Evolutionary conservation across 2,113 vertebrate genomes (phyloP).

Genomic region (Crotophaga sulcirostris): DNA sequence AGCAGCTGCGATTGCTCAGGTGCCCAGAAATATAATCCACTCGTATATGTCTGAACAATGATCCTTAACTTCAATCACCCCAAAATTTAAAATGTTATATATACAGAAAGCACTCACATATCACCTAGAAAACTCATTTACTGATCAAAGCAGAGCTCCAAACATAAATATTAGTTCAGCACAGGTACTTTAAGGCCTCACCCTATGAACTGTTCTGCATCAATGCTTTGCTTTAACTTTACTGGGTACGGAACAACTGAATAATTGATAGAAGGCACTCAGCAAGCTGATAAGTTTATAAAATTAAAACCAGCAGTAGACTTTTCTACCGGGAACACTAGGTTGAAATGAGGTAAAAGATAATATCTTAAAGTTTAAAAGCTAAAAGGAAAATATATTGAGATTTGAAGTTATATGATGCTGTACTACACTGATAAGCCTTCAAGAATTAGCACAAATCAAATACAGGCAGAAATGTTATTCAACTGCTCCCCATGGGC

Average conservation of each 20-base stretch:
- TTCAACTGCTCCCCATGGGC: neutral
- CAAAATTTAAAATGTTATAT: neutral
- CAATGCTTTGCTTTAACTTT: neutral
- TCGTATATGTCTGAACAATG: neutral
- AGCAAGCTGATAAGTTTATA: neutral
- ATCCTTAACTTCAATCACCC: neutral
- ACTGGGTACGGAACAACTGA: neutral
- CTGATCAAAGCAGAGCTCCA: neutral
- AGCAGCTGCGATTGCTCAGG: neutral
- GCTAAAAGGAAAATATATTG: neutral
- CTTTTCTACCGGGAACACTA: neutral
- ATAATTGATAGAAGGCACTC: neutral
- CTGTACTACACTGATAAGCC: conserved; percentile 45
- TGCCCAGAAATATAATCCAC: neutral
- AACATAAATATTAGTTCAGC: neutral
- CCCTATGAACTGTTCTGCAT: neutral
- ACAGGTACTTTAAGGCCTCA: neutral
- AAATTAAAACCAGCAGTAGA: neutral
- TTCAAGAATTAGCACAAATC: conserved; percentile 4
- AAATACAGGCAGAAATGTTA: neutral
- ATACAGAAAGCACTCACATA: neutral
- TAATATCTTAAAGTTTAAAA: conserved; percentile 7
- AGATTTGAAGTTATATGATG: neutral
- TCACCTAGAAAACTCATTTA: neutral
- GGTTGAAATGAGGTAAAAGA: conserved; percentile 1